A percentile compares a stretch with the other conserved stretches of the same genome.
These are phyloP conservation scores for Carassius auratus DNA, from an alignment of 2,113 vertebrate species.

Conservation along the genomic window DNA sequence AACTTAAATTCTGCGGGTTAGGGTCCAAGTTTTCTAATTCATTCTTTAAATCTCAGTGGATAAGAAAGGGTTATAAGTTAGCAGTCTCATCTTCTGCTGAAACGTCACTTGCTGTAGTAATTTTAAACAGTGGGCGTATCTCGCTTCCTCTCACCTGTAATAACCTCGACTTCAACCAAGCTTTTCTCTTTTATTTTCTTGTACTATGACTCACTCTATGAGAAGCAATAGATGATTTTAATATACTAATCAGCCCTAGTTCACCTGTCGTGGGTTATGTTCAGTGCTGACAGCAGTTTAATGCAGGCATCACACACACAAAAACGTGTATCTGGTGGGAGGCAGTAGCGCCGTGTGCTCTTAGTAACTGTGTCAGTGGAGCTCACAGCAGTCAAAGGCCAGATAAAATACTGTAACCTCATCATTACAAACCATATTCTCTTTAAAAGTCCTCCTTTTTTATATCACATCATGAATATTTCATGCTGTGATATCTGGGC, in stretches of 20 bases:
- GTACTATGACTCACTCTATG: slow-evolving; percentile 12
- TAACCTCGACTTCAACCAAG: slow-evolving; percentile 17
- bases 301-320: slow-evolving; percentile 11
- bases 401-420: slow-evolving; percentile 72
- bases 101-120: slow-evolving; percentile 4
- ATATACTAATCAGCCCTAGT: slow-evolving; percentile 35
- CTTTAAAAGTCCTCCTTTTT: slow-evolving; percentile 60
- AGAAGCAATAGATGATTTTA: slow-evolving; percentile 24
- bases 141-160: neutral
- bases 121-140: neutral
- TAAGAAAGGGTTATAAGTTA: neutral
- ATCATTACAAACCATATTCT: slow-evolving; percentile 72
- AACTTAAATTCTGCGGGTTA: neutral
- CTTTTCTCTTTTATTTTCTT: slow-evolving; percentile 3
- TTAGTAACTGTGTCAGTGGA: slow-evolving; percentile 71
- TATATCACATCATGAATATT: slow-evolving; percentile 71
- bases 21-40: neutral
- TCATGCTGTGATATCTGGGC: slow-evolving; percentile 76
- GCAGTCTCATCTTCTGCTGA: neutral
- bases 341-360: slow-evolving; percentile 33
- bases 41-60: neutral
- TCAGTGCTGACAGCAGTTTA: slow-evolving; percentile 26
- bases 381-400: slow-evolving; percentile 57
- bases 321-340: slow-evolving; percentile 1
- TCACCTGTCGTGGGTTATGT: slow-evolving; percentile 27